phyloP scores from a whole-genome alignment of 2,888 invertebrate species.

The Sesamia inferens region DNA sequence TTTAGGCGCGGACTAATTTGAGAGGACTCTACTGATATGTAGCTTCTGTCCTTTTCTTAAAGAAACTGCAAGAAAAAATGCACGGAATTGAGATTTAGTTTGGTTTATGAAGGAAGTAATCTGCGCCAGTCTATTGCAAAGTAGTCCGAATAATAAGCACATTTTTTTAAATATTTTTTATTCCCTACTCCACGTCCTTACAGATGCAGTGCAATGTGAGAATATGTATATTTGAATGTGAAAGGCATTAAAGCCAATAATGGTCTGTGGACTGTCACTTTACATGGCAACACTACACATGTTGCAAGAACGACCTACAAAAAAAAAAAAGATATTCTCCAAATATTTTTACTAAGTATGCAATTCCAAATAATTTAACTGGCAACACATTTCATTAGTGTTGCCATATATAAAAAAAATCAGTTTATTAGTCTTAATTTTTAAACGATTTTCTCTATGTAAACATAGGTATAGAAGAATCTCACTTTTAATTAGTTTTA shows the following conservation, averaged over 20 bases:
- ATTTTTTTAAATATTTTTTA: not conserved
- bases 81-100: no score
- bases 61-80: no score
- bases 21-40: no score
- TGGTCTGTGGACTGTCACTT: constrained; percentile 47
- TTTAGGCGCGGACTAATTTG: no score
- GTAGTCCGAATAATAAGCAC: not conserved
- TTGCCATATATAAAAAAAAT: constrained; percentile 51
- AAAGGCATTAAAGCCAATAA: constrained; percentile 42
- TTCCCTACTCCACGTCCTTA: constrained; percentile 46
- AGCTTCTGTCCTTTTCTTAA: no score
- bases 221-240: constrained; percentile 48
- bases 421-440: constrained; percentile 41
- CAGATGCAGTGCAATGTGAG: constrained; percentile 16
- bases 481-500: constrained; percentile 53
- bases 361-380: constrained; percentile 53
- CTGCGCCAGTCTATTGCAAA: not conserved
- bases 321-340: constrained; percentile 22
- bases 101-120: no score
- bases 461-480: constrained; percentile 43
- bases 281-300: constrained; percentile 52
- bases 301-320: constrained; percentile 33
- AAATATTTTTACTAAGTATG: constrained; percentile 52
- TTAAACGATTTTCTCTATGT: constrained; percentile 48
- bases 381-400: constrained; percentile 45